These are phyloP conservation scores for Epizoanthus scotinus DNA, from an alignment of 92 coral and sea anemone species.

Conservation along the genomic window DNA sequence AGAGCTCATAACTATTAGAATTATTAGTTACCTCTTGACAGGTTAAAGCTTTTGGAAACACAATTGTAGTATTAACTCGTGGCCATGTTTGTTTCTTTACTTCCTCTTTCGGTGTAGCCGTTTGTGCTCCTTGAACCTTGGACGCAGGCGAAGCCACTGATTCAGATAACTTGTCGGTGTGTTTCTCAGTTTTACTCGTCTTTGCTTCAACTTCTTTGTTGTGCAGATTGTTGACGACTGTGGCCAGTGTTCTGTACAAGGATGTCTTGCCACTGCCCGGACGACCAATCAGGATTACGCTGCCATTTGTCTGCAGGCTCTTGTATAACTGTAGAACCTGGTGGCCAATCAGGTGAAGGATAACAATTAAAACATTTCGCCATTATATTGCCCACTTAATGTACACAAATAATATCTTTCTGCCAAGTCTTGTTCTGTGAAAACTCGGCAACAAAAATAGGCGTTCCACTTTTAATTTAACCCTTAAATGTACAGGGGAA, in stretches of 20 bases:
- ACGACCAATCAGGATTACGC: conserved; percentile 78
- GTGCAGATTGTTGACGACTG: conserved; percentile 80
- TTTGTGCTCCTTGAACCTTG: conserved; percentile 17
- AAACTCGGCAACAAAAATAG: not conserved
- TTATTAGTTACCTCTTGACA: conserved; percentile 68
- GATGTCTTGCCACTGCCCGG: conserved; percentile 96
- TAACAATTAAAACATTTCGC: not conserved
- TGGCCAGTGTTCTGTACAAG: conserved; percentile 66
- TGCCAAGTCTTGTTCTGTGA: too few species aligned
- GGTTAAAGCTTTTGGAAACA: conserved; percentile 87
- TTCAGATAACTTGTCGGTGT: conserved; percentile 15
- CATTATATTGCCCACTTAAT: too few species aligned
- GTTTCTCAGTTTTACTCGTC: conserved; percentile 38
- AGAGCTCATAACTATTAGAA: not conserved
- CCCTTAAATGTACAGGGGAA: too few species aligned
- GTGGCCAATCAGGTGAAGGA: not conserved
- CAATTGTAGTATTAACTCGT: conserved; percentile 76
- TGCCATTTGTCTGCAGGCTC: conserved; percentile 67
- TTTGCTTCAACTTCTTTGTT: conserved; percentile 44
- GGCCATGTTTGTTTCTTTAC: conserved; percentile 61
- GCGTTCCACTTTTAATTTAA: too few species aligned
- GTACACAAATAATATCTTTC: too few species aligned
- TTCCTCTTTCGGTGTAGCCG: conserved; percentile 26
- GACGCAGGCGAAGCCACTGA: conserved; percentile 32
- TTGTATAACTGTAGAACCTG: conserved; percentile 87